Evolutionary conservation across 1,140 invertebrate species (phyloP), one percentile per base, ranked within the genome.

Genomic region (Tribolium castaneum): DNA sequence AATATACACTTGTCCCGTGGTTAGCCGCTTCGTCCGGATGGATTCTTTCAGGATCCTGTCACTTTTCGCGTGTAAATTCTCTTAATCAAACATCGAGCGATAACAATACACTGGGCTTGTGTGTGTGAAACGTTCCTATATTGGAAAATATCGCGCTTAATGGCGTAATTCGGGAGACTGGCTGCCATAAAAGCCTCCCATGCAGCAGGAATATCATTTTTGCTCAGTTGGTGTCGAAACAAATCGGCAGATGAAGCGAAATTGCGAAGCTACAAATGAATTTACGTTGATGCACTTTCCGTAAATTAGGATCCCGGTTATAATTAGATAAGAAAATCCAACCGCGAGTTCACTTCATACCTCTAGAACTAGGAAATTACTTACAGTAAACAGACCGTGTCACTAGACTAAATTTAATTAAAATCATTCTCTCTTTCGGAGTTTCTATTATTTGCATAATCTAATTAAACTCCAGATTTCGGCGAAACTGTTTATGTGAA

Each of bases 1-100:
- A 75, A 52, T 59, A 75, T 34, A 59, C 54, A 75, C 73, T 75
- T 59, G 73, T 59, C 35, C 72, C 34, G 72, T 52, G 72, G 72
- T 70, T 70, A 70, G n/a, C 34, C 66, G 34, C 39, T 13, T 39
- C n/a, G 16, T 70, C 39, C 50, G 1, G 22, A 10, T 13, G 22
- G 45, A 50, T 50, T 72, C 22, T 50, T 50, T 72, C 39, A 14
- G 70, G n/a, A 34, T 66, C 56, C 59, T 13, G 30, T 39, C 59
- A 66, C 59, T 66, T 66, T 34, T 30, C 59, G 7, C 59, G 14
- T 10, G 45, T 66, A 66, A 66, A 66, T 66, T 66, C 59, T 66
- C 59, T 39, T 66, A 66, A 66, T 66, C 59, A 66, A 66, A 66
- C 30, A 66, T 35, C 30, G 25, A 62, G 12, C 56, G 56, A 34